phyloP scores from a whole-genome alignment of 2,888 invertebrate genomes.

The Opisthograptis luteolata region DNA sequence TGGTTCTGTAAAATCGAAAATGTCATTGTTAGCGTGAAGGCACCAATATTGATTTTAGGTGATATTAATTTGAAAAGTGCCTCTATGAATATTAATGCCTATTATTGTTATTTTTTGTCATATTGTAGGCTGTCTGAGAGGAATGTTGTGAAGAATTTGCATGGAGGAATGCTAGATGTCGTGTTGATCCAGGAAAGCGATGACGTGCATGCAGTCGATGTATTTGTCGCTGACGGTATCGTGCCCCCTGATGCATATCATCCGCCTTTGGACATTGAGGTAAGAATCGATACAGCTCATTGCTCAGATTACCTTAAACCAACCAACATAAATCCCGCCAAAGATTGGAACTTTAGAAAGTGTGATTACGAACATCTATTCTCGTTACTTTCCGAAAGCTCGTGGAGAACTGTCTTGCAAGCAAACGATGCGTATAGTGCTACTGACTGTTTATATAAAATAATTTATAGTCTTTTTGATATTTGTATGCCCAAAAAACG shows the following conservation, averaged over 20 bases:
- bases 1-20: too few species aligned
- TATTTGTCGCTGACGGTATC: background rate
- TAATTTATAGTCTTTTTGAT: too few species aligned
- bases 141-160: too few species aligned
- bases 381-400: background rate
- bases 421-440: background rate
- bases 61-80: background rate
- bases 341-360: background rate
- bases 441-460: too few species aligned
- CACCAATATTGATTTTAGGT: background rate
- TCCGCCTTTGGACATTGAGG: too few species aligned
- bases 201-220: background rate
- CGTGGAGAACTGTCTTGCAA: background rate
- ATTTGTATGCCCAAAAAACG: too few species aligned
- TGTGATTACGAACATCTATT: background rate
- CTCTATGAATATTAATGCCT: background rate
- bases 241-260: too few species aligned
- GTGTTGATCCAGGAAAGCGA: background rate
- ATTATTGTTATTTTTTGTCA: background rate
- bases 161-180: too few species aligned
- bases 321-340: background rate
- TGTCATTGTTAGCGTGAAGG: background rate
- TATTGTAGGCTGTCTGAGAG: too few species aligned
- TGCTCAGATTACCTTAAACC: background rate
- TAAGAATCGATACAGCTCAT: too few species aligned